Percentiles rank a stretch among this genome's conserved stretches.
Conservation (phyloP, 2,797 vertebrate genomes). For the Mastacembelus armatus region DNA sequence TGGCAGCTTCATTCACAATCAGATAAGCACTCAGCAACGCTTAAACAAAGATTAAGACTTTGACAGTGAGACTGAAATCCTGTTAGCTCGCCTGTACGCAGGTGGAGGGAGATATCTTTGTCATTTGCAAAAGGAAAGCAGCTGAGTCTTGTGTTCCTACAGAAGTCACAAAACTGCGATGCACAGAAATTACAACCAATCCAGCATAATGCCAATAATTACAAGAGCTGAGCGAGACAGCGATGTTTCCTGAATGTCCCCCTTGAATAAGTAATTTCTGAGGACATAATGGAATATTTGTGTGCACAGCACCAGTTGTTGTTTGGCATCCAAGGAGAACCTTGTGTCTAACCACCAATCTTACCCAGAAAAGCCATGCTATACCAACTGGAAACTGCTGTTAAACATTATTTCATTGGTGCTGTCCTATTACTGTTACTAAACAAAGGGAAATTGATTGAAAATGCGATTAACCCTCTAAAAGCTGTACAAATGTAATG, state of each 20-base stretch:
- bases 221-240: constrained; percentile 25
- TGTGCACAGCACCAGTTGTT: constrained; percentile 19
- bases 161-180: neutral
- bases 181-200: constrained; percentile 59
- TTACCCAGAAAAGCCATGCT: constrained; percentile 37
- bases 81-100: constrained; percentile 42
- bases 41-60: constrained; percentile 64
- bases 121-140: constrained; percentile 9
- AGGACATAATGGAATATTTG: constrained; percentile 61
- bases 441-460: neutral
- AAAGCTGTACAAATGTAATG: neutral
- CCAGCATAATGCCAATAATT: constrained; percentile 62
- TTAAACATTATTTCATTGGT: too few species aligned
- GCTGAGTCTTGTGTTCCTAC: constrained; percentile 8
- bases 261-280: constrained; percentile 43
- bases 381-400: constrained; percentile 20
- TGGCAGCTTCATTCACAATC: constrained; percentile 28
- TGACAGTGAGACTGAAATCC: constrained; percentile 52
- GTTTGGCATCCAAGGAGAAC: constrained; percentile 50
- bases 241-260: neutral
- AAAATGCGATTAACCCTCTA: constrained; percentile 2
- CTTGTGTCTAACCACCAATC: neutral
- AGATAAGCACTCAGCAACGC: constrained; percentile 24
- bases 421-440: too few species aligned
- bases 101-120: constrained; percentile 12